Evolutionary conservation across 2,888 invertebrate genomes (phyloP).

Genomic region (Thereva nobilitata): DNA sequence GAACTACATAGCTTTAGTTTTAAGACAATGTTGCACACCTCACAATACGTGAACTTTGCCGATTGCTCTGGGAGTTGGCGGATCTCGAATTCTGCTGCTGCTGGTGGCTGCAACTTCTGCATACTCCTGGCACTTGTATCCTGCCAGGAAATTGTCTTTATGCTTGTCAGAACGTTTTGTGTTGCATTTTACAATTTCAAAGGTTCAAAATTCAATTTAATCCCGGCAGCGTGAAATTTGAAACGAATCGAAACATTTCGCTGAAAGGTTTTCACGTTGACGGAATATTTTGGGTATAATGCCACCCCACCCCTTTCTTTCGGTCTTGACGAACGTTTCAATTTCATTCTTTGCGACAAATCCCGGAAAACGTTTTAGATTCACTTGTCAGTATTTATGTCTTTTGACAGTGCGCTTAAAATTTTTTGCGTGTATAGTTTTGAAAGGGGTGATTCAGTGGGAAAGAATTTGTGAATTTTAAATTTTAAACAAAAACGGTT

Average conservation of each 20-base stretch:
- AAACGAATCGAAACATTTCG: conserved; percentile 36
- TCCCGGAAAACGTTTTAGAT: conserved; percentile 40
- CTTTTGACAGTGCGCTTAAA: conserved; percentile 37
- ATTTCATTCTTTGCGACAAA: conserved; percentile 36
- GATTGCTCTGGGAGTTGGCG: conserved; percentile 23
- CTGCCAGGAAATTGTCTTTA: conserved; percentile 18
- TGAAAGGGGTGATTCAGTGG: conserved; percentile 16
- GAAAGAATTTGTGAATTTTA: conserved; percentile 12
- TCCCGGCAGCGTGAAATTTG: conserved; percentile 39
- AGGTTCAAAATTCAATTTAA: conserved; percentile 38
- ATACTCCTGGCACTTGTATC: not conserved
- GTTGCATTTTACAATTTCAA: conserved; percentile 33
- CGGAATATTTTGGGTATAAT: not conserved
- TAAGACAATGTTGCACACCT: conserved; percentile 1
- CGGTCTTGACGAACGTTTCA: conserved; percentile 21
- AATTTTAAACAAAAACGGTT: not conserved
- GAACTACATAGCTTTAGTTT: conserved; percentile 9
- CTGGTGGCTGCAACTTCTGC: conserved; percentile 15
- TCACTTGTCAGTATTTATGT: conserved; percentile 40
- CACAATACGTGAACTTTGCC: conserved; percentile 10
- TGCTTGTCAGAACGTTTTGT: conserved; percentile 30
- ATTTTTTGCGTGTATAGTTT: conserved; percentile 13
- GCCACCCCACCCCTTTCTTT: conserved; percentile 15
- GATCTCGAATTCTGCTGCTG: conserved; percentile 20
- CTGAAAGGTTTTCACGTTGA: conserved; percentile 8